These are phyloP conservation scores for Lepus timidus DNA, from an alignment of 2,113 vertebrate species.

Conservation along the genomic window DNA sequence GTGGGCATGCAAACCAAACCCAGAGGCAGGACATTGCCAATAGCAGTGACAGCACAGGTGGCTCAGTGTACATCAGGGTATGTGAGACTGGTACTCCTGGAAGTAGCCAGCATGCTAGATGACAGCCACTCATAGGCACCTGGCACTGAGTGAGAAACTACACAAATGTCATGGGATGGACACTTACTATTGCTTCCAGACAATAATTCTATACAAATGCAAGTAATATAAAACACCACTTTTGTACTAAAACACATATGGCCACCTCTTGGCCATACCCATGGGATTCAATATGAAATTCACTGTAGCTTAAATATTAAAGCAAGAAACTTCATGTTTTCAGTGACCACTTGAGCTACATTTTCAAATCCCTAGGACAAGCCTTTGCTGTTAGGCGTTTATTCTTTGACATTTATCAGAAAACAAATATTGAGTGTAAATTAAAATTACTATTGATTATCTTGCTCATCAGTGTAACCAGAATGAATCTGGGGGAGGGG, in stretches of 20 bases:
- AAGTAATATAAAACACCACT: not conserved
- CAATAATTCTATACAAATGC: not conserved
- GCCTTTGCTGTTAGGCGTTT: not conserved
- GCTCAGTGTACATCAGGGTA: not conserved
- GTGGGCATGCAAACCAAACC: not conserved
- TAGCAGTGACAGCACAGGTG: not conserved
- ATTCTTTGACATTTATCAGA: not conserved
- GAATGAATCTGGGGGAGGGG: not conserved
- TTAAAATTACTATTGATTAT: constrained; percentile 22
- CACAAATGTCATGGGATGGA: not conserved
- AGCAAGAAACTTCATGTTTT: not conserved
- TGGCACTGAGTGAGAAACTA: not conserved
- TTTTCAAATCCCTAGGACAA: not conserved
- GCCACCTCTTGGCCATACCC: not conserved
- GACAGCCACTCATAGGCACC: not conserved
- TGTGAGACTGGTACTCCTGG: not conserved
- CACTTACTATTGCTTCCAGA: not conserved
- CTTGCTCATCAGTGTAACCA: constrained; percentile 12
- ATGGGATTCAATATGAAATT: not conserved
- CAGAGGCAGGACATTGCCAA: not conserved
- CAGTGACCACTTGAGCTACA: not conserved
- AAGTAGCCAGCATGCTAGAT: not conserved
- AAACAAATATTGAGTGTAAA: constrained; percentile 34
- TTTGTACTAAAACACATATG: constrained; percentile 41
- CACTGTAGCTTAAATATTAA: not conserved